A percentile compares a stretch with the other conserved stretches of the same genome.
Conservation (phyloP, 1,140 invertebrate genomes). For the Lucilia cuprina region DNA sequence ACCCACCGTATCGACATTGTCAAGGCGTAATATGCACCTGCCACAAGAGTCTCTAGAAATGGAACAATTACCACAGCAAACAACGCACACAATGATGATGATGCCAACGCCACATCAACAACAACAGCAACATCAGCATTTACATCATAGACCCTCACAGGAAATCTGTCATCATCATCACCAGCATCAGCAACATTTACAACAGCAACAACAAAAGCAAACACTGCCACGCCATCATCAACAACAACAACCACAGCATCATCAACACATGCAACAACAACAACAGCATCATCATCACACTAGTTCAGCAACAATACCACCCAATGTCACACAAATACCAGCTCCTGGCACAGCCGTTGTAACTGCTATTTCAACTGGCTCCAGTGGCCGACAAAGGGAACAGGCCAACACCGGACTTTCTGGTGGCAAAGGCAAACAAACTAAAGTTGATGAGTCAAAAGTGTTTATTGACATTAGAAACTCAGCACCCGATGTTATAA, state of each 20-base stretch:
- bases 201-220: conserved; percentile 42
- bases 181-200: conserved; percentile 45
- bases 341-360: conserved; percentile 14
- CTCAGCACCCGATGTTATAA: conserved; percentile 86
- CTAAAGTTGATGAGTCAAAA: conserved; percentile 57
- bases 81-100: conserved; percentile 28
- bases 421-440: conserved; percentile 40
- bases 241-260: conserved; percentile 44
- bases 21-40: conserved; percentile 50
- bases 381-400: not conserved
- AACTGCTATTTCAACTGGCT: conserved; percentile 65
- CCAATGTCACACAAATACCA: conserved; percentile 65
- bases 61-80: conserved; percentile 59
- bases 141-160: conserved; percentile 19
- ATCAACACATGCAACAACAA: not conserved
- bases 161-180: conserved; percentile 38
- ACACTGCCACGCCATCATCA: conserved; percentile 3
- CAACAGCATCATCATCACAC: conserved; percentile 28
- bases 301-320: not conserved
- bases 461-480: conserved; percentile 67
- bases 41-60: conserved; percentile 47
- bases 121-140: conserved; percentile 35
- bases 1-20: conserved; percentile 43
- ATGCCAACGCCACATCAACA: conserved; percentile 45
- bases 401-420: not conserved